Evolutionary conservation across 2,888 invertebrate species (phyloP).

Genomic region (Drosophila ezoana): DNA sequence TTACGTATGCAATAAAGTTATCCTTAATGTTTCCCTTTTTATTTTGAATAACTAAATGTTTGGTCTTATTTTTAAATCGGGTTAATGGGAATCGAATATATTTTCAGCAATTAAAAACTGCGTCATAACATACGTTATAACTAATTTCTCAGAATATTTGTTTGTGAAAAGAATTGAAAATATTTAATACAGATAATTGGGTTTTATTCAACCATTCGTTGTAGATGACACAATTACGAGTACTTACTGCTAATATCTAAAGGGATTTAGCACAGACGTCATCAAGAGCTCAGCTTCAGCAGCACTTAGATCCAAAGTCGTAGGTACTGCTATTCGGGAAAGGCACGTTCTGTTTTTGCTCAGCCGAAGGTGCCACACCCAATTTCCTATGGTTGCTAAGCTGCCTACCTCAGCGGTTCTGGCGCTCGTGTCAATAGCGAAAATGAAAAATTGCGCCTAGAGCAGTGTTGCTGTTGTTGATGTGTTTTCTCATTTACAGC

Average conservation of each 20-base stretch:
- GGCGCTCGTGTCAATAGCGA: slow-evolving; percentile 11
- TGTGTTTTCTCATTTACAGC: slow-evolving; percentile 20
- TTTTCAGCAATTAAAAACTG: too few relatives aligned
- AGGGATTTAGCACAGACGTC: background rate
- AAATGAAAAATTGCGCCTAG: slow-evolving; percentile 34
- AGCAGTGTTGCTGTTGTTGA: slow-evolving; percentile 17
- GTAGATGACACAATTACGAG: background rate
- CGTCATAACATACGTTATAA: background rate
- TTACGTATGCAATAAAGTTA: too few relatives aligned
- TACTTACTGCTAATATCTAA: background rate
- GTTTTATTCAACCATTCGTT: too few relatives aligned
- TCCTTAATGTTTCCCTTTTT: too few relatives aligned
- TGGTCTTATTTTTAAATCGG: too few relatives aligned
- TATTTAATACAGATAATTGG: background rate
- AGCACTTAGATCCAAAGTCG: background rate
- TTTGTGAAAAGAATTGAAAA: background rate
- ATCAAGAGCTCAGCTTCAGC: background rate
- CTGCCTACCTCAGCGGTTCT: background rate
- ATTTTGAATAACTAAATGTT: too few relatives aligned
- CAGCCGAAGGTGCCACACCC: background rate
- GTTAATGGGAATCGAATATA: too few relatives aligned
- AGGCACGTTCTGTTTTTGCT: background rate
- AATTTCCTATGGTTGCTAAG: slow-evolving; percentile 11
- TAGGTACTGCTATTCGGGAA: background rate
- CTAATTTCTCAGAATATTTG: background rate